A percentile compares a stretch with the other conserved stretches of the same genome.
Evolutionary conservation across 2,888 invertebrate genomes (phyloP).

Genomic region (Zeuzera pyrina): DNA sequence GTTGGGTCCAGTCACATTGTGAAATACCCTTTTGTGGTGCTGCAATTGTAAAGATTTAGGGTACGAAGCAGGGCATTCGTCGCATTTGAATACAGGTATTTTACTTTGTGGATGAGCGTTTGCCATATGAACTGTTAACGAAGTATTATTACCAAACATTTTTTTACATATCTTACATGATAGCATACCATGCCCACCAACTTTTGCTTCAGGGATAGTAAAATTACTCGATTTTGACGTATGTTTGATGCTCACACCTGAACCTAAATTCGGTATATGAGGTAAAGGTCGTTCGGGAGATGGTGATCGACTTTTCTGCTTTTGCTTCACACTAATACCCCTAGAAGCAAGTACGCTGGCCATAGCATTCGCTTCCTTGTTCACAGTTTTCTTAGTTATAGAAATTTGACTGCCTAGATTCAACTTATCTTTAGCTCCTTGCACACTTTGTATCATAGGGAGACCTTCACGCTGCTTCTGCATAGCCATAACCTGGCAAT

Average conservation of each 20-base stretch:
- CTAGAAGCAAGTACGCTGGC: conserved; percentile 83
- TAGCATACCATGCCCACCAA: conserved; percentile 51
- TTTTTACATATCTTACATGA: conserved; percentile 61
- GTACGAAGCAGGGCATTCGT: conserved; percentile 81
- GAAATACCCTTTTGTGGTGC: conserved; percentile 66
- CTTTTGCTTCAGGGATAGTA: conserved; percentile 56
- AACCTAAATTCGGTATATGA: conserved; percentile 62
- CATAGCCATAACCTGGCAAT: conserved; percentile 83
- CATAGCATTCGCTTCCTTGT: conserved; percentile 82
- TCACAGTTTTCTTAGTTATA: conserved; percentile 75
- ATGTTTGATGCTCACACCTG: conserved; percentile 67
- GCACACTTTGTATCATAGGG: conserved; percentile 83
- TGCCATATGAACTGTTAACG: conserved; percentile 48
- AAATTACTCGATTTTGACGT: conserved; percentile 58
- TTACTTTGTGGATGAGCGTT: conserved; percentile 54
- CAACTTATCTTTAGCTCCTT: conserved; percentile 75
- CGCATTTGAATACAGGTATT: conserved; percentile 72
- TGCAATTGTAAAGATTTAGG: conserved; percentile 80
- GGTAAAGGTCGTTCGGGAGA: conserved; percentile 58
- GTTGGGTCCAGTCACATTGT: conserved; percentile 55
- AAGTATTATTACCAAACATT: conserved; percentile 55
- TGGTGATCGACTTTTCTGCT: conserved; percentile 67
- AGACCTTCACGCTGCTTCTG: conserved; percentile 81
- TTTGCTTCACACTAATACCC: conserved; percentile 83
- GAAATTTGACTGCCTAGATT: conserved; percentile 83